A percentile compares a stretch with the other conserved stretches of the same genome.
These are phyloP conservation scores for Imbricaverruca yamaguchii DNA, from an alignment of 2,888 invertebrate genomes.

Conservation along the genomic window DNA sequence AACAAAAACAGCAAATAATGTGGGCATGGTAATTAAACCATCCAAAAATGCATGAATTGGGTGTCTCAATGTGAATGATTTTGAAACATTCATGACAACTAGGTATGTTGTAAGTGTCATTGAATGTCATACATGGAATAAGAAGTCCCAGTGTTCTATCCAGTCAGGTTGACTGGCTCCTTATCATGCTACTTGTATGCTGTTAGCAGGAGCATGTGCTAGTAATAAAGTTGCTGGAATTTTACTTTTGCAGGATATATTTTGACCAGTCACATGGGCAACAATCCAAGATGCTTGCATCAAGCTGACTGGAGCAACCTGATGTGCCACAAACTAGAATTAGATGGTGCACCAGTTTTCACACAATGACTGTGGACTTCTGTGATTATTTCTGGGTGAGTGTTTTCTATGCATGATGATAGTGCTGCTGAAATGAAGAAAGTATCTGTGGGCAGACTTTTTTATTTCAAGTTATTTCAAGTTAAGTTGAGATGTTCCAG, in stretches of 20 bases:
- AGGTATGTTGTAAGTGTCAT: no score
- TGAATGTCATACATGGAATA: no score
- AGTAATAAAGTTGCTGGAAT: no score
- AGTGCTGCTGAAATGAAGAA: background rate
- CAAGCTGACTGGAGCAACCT: background rate
- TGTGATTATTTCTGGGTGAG: slow-evolving; percentile 54
- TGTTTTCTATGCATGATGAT: slow-evolving; percentile 27
- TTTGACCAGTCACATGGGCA: background rate
- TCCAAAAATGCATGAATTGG: no score
- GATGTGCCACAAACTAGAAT: background rate
- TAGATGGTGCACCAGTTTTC: background rate
- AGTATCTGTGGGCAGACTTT: background rate
- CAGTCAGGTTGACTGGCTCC: no score
- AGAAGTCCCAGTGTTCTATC: no score
- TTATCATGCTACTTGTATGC: no score
- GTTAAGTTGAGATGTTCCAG: background rate
- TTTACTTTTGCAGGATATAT: background rate
- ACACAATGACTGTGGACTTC: slow-evolving; percentile 51
- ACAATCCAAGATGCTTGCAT: background rate
- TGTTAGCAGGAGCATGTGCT: background rate
- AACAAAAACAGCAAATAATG: no score
- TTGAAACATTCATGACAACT: no score
- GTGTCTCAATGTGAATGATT: no score
- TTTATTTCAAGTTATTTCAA: background rate
- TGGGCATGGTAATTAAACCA: no score